phyloP scores from a whole-genome alignment of 2,888 invertebrate genomes.

The Mesopsocus fuscifrons region DNA sequence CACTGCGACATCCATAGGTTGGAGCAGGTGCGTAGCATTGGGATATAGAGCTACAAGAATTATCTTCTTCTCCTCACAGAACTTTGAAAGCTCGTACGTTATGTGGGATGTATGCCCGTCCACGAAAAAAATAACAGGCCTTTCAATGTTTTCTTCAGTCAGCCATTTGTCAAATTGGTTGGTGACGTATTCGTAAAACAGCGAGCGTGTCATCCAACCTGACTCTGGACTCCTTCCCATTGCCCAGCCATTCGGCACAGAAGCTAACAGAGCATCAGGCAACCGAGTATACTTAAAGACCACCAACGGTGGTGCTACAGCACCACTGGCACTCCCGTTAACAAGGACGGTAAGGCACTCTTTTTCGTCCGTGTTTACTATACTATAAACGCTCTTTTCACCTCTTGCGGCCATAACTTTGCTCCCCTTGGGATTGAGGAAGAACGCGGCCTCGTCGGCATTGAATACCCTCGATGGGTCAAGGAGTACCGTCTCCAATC shows the following conservation, averaged over 20 bases:
- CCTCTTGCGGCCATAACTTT: constrained; percentile 19
- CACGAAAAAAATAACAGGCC: constrained; percentile 17
- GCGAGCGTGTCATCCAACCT: constrained; percentile 21
- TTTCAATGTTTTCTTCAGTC: constrained; percentile 17
- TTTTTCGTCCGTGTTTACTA: constrained; percentile 17
- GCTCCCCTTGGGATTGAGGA: constrained; percentile 16
- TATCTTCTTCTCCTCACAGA: constrained; percentile 17
- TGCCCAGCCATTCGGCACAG: constrained; percentile 15
- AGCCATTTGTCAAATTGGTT: constrained; percentile 21
- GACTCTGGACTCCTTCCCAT: constrained; percentile 19
- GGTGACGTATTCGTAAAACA: constrained; percentile 22
- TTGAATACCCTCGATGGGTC: constrained; percentile 19
- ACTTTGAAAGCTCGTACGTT: constrained; percentile 17
- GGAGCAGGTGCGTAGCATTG: constrained; percentile 16
- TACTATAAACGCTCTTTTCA: constrained; percentile 18
- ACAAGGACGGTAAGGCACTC: constrained; percentile 19
- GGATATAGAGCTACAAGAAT: constrained; percentile 14
- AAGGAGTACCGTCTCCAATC: constrained; percentile 14
- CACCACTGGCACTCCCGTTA: constrained; percentile 19
- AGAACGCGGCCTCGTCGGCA: constrained; percentile 18
- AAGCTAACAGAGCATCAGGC: constrained; percentile 13
- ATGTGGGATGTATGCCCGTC: constrained; percentile 19
- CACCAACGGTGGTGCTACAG: constrained; percentile 20
- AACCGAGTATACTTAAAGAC: constrained; percentile 19
- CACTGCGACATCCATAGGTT: constrained; percentile 17